phyloP scores from a whole-genome alignment of 2,888 invertebrate species.

The Chrysina gloriosa region DNA sequence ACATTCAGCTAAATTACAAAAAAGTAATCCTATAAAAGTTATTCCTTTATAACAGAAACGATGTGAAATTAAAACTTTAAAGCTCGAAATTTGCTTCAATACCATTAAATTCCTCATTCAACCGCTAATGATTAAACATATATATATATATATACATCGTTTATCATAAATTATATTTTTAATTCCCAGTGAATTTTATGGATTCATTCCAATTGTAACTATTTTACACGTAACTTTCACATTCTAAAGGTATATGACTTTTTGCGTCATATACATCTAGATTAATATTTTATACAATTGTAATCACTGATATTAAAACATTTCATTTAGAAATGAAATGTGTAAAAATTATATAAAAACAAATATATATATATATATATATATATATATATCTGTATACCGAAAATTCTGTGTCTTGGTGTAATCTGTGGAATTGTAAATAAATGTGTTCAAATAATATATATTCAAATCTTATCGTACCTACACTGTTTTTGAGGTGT shows the following conservation, averaged over 20 bases:
- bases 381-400: not conserved
- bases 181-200: not conserved
- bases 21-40: too few species aligned
- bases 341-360: not conserved
- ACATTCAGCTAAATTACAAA: too few species aligned
- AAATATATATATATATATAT: not conserved
- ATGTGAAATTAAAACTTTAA: too few species aligned
- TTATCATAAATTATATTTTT: not conserved
- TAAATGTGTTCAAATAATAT: conserved; percentile 41
- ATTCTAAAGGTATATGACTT: too few species aligned
- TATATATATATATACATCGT: not conserved
- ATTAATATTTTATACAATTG: too few species aligned
- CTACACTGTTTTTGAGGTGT: conserved; percentile 19
- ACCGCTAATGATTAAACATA: too few species aligned
- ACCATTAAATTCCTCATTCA: too few species aligned
- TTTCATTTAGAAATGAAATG: not conserved
- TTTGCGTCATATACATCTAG: too few species aligned
- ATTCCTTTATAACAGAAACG: too few species aligned
- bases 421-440: conserved; percentile 40
- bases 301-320: too few species aligned
- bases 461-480: conserved; percentile 16
- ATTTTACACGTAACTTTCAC: too few species aligned
- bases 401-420: conserved; percentile 33
- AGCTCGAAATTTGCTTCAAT: too few species aligned
- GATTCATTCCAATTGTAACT: not conserved